phyloP scores from a whole-genome alignment of 2,888 invertebrate genomes.

The Agonopterix subpropinquella region DNA sequence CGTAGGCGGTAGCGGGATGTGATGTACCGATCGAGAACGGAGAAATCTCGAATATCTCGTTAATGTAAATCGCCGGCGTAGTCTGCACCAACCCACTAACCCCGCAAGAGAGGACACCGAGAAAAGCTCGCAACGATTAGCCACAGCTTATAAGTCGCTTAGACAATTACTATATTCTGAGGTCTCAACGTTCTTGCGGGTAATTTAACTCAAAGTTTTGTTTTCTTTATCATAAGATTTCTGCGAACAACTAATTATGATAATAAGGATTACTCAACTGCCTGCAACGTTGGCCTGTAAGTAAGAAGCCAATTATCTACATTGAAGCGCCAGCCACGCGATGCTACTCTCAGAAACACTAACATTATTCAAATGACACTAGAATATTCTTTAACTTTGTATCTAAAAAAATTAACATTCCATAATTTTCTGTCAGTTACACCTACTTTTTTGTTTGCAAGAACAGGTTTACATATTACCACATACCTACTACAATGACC shows the following conservation, averaged over 20 bases:
- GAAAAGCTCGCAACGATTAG: slow-evolving; percentile 19
- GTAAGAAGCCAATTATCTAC: slow-evolving; percentile 43
- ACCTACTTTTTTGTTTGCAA: too few species aligned
- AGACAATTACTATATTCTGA: slow-evolving; percentile 12
- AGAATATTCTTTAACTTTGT: not conserved
- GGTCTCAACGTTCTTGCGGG: slow-evolving; percentile 4
- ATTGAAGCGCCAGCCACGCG: slow-evolving; percentile 34
- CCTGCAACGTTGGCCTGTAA: slow-evolving; percentile 29
- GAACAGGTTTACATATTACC: too few species aligned
- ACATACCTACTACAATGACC: too few species aligned
- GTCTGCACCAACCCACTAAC: slow-evolving; percentile 61
- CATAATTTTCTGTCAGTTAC: not conserved
- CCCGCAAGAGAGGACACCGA: slow-evolving; percentile 39
- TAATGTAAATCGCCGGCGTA: slow-evolving; percentile 56
- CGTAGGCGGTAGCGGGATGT: slow-evolving; percentile 43
- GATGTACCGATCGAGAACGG: slow-evolving; percentile 45
- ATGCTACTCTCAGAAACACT: slow-evolving; percentile 25
- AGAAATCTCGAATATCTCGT: slow-evolving; percentile 62
- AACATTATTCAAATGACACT: slow-evolving; percentile 27
- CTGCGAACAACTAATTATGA: slow-evolving; percentile 22
- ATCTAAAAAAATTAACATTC: not conserved
- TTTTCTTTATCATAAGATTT: slow-evolving; percentile 6
- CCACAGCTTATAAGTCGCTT: slow-evolving; percentile 10
- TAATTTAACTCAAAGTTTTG: slow-evolving; percentile 7
- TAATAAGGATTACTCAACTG: slow-evolving; percentile 32